Evolutionary conservation across 1,140 invertebrate genomes (phyloP).

Genomic region (Aphidius ervi): DNA sequence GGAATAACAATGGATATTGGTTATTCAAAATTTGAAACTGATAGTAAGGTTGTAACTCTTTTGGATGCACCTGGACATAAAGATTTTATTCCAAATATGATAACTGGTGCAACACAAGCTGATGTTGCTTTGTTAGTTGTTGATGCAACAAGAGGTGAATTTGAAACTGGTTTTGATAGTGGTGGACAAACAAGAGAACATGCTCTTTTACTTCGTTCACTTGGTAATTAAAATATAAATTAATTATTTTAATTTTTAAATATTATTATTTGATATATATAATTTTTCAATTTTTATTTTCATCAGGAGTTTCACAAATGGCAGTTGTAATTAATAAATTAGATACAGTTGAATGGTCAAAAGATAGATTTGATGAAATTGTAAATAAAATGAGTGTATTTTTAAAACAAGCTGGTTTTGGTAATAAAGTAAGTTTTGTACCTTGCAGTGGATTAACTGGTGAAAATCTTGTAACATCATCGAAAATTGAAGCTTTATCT

Average conservation of each 20-base stretch:
- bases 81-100: constrained; percentile 99
- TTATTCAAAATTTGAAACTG: constrained; percentile 88
- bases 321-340: constrained; percentile 72
- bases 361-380: constrained; percentile 86
- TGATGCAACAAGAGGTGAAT: constrained; percentile 93
- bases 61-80: constrained; percentile 97
- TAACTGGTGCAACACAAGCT: constrained; percentile 93
- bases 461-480: constrained; percentile 77
- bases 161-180: constrained; percentile 96
- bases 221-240: constrained; percentile 58
- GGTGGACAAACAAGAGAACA: constrained; percentile 98
- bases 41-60: constrained; percentile 77
- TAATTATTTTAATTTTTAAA: constrained; percentile 12
- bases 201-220: constrained; percentile 84
- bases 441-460: constrained; percentile 94
- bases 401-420: constrained; percentile 92
- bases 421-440: constrained; percentile 82
- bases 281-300: not conserved
- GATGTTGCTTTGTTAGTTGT: constrained; percentile 95
- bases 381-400: constrained; percentile 80
- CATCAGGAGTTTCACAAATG: constrained; percentile 44
- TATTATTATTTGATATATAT: not conserved
- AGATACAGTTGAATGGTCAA: constrained; percentile 99
- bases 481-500: constrained; percentile 64
- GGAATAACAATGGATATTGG: constrained; percentile 98